Conservation (phyloP, 2,113 vertebrate genomes). For the Psilopsiagon aurifrons region DNA sequence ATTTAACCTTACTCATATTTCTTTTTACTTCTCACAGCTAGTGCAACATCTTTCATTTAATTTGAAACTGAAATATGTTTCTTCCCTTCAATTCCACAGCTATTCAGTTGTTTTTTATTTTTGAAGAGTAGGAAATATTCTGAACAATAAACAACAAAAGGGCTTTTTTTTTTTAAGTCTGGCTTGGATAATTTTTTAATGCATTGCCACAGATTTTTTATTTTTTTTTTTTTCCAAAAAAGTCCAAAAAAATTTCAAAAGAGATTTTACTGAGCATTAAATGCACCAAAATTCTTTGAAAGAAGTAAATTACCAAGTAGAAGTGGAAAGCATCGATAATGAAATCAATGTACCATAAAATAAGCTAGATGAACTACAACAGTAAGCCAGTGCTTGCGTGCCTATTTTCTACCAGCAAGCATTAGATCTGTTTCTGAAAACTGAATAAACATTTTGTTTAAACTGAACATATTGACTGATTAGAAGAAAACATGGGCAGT, state of each 20-base stretch:
- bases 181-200: conserved; percentile 15
- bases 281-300: background rate
- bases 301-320: background rate
- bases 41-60: conserved; percentile 42
- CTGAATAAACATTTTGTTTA: background rate
- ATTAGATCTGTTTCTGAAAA: background rate
- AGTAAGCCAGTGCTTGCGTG: background rate
- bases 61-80: conserved; percentile 53
- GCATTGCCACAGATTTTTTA: background rate
- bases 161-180: conserved; percentile 34
- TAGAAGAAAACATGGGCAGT: background rate
- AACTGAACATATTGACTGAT: background rate
- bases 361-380: background rate
- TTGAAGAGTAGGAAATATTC: conserved; percentile 44
- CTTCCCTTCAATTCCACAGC: conserved; percentile 22
- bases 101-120: conserved; percentile 30
- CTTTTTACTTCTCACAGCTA: conserved; percentile 31
- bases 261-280: background rate
- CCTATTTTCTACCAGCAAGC: background rate
- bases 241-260: background rate
- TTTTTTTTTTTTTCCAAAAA: background rate
- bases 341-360: background rate
- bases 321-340: background rate
- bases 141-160: conserved; percentile 48
- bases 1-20: conserved; percentile 23